Percentiles rank a stretch among this genome's conserved stretches.
These are phyloP conservation scores for Meloidogyne exigua DNA, from an alignment of 1,140 invertebrate genomes.

Conservation along the genomic window DNA sequence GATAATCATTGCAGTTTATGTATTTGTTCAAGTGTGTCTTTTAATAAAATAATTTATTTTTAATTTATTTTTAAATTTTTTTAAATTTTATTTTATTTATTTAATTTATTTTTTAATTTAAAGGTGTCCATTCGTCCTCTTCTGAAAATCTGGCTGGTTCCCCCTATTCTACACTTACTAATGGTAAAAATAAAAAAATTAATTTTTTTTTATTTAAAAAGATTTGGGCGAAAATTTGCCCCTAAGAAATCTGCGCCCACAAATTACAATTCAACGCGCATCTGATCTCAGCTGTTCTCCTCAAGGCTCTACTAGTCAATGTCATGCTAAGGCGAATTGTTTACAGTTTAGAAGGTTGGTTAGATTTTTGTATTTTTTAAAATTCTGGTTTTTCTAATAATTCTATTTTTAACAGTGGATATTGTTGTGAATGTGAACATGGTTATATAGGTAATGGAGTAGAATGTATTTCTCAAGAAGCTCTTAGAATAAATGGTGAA, in stretches of 20 bases:
- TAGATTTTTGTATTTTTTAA: not conserved
- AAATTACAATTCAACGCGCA: not conserved
- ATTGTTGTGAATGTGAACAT: conserved; percentile 80
- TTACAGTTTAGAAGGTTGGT: not conserved
- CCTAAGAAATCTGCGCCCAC: not conserved
- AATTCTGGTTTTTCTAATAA: conserved; percentile 1
- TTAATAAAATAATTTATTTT: not conserved
- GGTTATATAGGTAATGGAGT: conserved; percentile 86
- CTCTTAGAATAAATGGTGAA: conserved; percentile 81
- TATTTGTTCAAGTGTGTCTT: conserved; percentile 36
- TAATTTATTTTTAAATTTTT: not conserved
- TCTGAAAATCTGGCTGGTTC: conserved; percentile 26
- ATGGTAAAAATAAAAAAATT: not conserved
- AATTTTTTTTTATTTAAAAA: not conserved
- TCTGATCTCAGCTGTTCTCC: conserved; percentile 23
- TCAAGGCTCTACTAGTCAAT: conserved; percentile 17
- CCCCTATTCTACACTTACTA: conserved; percentile 12
- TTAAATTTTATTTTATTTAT: not conserved
- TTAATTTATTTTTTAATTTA: not conserved
- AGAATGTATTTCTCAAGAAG: conserved; percentile 69
- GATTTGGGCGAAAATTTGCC: not conserved
- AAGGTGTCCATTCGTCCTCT: not conserved
- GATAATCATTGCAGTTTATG: conserved; percentile 37
- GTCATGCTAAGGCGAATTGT: conserved; percentile 23
- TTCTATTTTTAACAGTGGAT: conserved; percentile 75